Evolutionary conservation across 2,888 invertebrate species (phyloP), one percentile per base, ranked within the genome.

Genomic region (Lasiommata megera): DNA sequence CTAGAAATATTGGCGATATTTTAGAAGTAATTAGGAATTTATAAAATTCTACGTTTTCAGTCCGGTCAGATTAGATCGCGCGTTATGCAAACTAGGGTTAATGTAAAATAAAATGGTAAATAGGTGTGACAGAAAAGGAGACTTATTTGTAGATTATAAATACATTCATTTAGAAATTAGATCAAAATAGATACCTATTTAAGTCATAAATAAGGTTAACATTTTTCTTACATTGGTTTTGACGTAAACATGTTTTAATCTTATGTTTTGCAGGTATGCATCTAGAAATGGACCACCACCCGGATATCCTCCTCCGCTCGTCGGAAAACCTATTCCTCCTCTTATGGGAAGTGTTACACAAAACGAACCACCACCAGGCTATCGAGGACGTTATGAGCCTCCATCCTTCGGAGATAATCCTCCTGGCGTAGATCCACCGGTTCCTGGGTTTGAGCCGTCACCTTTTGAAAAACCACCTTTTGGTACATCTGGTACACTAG

Each of bases 361-460:
- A 63, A 62, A 76, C 29, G 87, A 87, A 29, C 82, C 76, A 28
- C 78, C 80, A 18, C 78, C 81, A n/a, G 82, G 82, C 5, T 89
- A 84, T 70, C 77, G 85, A 48, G 85, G 84, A 47, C 85, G 89
- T 6, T 90, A 85, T 66, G 89, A 90, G 36, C 80, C 66, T 7
- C 84, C 86, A 17, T 77, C 90, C 53, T 93, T 92, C 68, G 93
- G 93, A 67, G 92, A 93, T 41, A 88, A 92, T 57, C 93, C 93
- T 12, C 93, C 93, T 7, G 93, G 93, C 11, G 93, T 93, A 1
- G 93, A 93, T 70, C 93, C 93, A 6, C 92, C 93, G 0, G 91
- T 92, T 16, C 93, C 93, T 37, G 93, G 93, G 18, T 92, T 92
- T 71, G 93, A 93, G 71, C 89, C 90, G 18, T 88, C 92, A 0